Conservation (phyloP, 1,140 invertebrate genomes). For the Achatina immaculata region DNA sequence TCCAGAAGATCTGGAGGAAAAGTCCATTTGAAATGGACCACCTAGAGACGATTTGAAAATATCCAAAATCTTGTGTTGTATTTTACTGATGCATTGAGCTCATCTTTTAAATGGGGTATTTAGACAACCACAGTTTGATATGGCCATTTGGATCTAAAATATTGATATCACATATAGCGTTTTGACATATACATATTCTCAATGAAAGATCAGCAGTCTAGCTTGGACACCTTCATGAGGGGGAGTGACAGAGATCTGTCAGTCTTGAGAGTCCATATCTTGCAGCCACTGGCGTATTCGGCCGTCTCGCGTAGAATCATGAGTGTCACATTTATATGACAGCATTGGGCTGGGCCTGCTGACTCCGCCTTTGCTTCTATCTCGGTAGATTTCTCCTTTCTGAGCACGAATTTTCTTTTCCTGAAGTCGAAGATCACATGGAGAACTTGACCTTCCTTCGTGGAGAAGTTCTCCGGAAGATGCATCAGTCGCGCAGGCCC, state of each 20-base stretch:
- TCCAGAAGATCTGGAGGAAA: too few relatives aligned
- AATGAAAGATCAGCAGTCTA: too few relatives aligned
- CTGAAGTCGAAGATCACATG: background rate
- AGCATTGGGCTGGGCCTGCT: constrained; percentile 36
- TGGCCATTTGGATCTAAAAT: too few relatives aligned
- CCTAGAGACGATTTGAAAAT: too few relatives aligned
- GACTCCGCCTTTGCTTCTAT: background rate
- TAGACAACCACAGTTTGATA: too few relatives aligned
- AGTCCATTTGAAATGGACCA: too few relatives aligned
- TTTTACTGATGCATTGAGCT: too few relatives aligned
- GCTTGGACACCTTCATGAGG: too few relatives aligned
- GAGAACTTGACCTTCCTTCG: background rate
- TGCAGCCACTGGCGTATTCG: constrained; percentile 55
- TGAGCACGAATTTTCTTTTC: background rate
- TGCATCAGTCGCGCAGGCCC: constrained; percentile 16
- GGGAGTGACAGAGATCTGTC: background rate
- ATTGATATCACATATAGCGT: too few relatives aligned
- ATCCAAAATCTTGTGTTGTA: too few relatives aligned
- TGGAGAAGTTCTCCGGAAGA: background rate
- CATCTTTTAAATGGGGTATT: too few relatives aligned
- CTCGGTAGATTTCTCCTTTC: background rate
- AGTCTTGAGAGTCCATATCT: constrained; percentile 47
- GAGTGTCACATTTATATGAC: constrained; percentile 36
- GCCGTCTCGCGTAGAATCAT: constrained; percentile 43
- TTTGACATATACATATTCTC: too few relatives aligned